Evolutionary conservation across 2,888 invertebrate genomes (phyloP).

Genomic region (Aquatica leii): DNA sequence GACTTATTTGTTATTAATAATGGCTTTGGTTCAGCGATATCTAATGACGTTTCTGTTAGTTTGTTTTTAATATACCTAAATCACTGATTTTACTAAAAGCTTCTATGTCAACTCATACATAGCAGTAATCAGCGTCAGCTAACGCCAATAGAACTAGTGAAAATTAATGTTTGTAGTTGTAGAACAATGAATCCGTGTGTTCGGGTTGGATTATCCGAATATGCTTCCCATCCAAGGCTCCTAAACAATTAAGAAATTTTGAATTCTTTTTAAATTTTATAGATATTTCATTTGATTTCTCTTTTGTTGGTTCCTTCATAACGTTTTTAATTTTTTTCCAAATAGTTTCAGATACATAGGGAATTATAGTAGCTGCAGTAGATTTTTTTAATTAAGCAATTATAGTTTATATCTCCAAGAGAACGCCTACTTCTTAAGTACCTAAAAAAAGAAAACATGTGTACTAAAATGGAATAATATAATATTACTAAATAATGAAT

Average conservation of each 20-base stretch:
- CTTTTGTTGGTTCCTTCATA: slow-evolving; percentile 2
- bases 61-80: not conserved
- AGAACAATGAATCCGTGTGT: not conserved
- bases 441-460: slow-evolving; percentile 1
- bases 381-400: not conserved
- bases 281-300: not conserved
- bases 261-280: not conserved
- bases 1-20: not conserved
- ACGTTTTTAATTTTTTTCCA: not conserved
- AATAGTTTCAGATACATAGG: slow-evolving; percentile 3
- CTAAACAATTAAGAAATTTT: slow-evolving; percentile 6
- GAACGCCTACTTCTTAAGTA: not conserved
- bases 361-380: slow-evolving; percentile 4
- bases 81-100: not conserved
- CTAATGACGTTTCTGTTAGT: not conserved
- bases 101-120: not conserved
- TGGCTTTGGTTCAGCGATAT: not conserved
- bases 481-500: not conserved
- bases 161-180: not conserved
- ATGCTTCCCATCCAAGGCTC: slow-evolving; percentile 2
- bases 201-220: slow-evolving; percentile 8
- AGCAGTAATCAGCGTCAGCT: not conserved
- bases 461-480: not conserved
- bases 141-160: not conserved
- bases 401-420: not conserved